Evolutionary conservation across 2,113 vertebrate species (phyloP).

Genomic region (Isurus oxyrinchus): DNA sequence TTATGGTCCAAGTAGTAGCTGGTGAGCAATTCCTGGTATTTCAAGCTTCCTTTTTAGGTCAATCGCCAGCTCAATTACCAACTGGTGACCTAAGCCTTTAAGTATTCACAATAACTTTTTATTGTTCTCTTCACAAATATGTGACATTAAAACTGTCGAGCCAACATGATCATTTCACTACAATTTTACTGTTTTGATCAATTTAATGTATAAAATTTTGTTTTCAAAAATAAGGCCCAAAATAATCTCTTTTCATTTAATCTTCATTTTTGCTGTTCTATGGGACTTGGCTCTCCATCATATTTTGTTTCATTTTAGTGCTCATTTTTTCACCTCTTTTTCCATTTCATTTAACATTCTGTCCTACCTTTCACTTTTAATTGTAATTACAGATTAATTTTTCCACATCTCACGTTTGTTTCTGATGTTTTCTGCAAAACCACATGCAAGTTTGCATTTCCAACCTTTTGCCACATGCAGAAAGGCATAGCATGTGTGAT

Average conservation of each 20-base stretch:
- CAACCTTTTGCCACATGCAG: background rate
- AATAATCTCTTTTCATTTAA: background rate
- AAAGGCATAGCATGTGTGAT: background rate
- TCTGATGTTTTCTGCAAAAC: background rate
- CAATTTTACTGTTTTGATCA: background rate
- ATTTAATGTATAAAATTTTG: background rate
- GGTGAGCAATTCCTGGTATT: slow-evolving; percentile 16
- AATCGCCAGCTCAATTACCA: background rate
- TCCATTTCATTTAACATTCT: background rate
- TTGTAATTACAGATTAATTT: background rate
- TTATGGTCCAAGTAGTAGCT: background rate
- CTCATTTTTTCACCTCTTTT: background rate
- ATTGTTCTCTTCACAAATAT: background rate
- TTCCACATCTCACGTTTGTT: background rate
- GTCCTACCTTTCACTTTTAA: background rate
- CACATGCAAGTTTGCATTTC: background rate
- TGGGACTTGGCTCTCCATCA: background rate
- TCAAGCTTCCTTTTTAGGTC: background rate
- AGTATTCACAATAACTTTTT: background rate
- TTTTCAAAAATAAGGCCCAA: background rate
- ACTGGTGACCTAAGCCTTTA: background rate
- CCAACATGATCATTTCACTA: background rate
- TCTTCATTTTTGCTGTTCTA: background rate
- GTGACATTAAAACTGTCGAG: background rate
- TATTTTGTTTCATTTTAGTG: background rate